These are phyloP conservation scores for Zaprionus camerounensis DNA, from an alignment of 1,140 invertebrate species.

Conservation along the genomic window DNA sequence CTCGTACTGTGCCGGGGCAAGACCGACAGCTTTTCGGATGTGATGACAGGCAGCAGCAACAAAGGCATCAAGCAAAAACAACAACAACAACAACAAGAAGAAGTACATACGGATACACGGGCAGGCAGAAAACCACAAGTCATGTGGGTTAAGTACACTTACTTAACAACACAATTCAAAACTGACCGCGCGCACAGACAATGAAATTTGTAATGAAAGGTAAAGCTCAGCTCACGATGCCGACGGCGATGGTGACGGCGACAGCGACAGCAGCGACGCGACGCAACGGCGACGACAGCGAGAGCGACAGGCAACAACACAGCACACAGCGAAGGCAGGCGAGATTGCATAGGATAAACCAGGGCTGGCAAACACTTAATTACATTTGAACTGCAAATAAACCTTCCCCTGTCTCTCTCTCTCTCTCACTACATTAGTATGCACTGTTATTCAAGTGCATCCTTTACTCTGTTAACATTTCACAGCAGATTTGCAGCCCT, in stretches of 20 bases:
- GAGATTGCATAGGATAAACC: slow-evolving; percentile 43
- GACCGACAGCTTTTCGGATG: slow-evolving; percentile 73
- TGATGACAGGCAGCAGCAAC: slow-evolving; percentile 64
- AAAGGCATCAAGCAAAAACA: slow-evolving; percentile 22
- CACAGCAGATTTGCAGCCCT: slow-evolving; percentile 11
- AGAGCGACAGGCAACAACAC: slow-evolving; percentile 8
- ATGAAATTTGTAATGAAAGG: slow-evolving; percentile 68
- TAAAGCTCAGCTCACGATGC: slow-evolving; percentile 50
- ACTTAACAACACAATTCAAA: slow-evolving; percentile 78
- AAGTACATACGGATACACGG: background rate
- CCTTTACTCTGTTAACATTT: background rate
- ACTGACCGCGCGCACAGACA: slow-evolving; percentile 74
- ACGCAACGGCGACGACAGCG: slow-evolving; percentile 21
- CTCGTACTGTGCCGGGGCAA: slow-evolving; percentile 13
- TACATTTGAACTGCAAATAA: background rate
- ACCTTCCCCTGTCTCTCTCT: background rate
- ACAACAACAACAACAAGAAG: slow-evolving; percentile 15
- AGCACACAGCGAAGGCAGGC: slow-evolving; percentile 33
- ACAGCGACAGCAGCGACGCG: slow-evolving; percentile 13
- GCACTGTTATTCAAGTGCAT: background rate
- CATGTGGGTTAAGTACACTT: slow-evolving; percentile 82
- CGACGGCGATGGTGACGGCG: slow-evolving; percentile 22
- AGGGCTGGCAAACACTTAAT: slow-evolving; percentile 25
- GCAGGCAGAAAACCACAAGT: slow-evolving; percentile 70
- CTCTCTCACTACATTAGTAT: background rate